Base-by-base conservation (phyloP, 2,113 vertebrate species). In the Pluvialis apricaria region DNA sequence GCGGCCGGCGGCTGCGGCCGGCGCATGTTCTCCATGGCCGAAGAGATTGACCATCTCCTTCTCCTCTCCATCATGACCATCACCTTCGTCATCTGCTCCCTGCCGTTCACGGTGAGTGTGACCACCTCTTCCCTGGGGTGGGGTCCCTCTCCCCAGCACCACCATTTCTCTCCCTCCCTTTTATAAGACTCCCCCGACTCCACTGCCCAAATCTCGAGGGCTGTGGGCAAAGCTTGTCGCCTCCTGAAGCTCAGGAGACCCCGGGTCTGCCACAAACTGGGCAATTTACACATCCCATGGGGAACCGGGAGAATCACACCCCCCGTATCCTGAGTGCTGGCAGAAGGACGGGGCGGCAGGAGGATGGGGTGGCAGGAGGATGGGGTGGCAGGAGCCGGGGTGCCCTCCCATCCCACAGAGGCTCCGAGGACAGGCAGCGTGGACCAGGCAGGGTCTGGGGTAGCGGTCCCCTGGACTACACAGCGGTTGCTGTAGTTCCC, bases 1-100 rank as follows among this genome's bases (percentile, higher is more conserved):
- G 82, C 58, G 4, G 32, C 34, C 4, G 1, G 44, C 1, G n/a
- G 86, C 58, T 40, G 64, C 14, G 44, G 88, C 81, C 78, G 96
- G 0, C 88, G 94, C 34, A 84, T 88, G 32, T 62, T 97, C 82
- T 99, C 99, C 36, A 96, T 99, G 96, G 98, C 98, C 0, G 98
- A 99, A 95, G 99, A 99, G 97, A 98, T 99, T 24, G 99, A 99
- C 95, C 99, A 99, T 65, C 99, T 99, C 36, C 98, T 99, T 44
- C 98, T 99, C 11, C 97, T 99, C 80, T 98, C 99, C 90, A 97
- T 99, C 94, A 99, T 99, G 99, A 99, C 99, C 65, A 98, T 98
- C 97, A 98, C 98, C 96, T 99, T 99, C 65, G 98, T 99, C 83
- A 96, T 99, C 95, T 99, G 99, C 96, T 99, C 99, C 4, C 88